Evolutionary conservation across 2,888 invertebrate genomes (phyloP).

Genomic region (Acanthosoma haemorrhoidale): DNA sequence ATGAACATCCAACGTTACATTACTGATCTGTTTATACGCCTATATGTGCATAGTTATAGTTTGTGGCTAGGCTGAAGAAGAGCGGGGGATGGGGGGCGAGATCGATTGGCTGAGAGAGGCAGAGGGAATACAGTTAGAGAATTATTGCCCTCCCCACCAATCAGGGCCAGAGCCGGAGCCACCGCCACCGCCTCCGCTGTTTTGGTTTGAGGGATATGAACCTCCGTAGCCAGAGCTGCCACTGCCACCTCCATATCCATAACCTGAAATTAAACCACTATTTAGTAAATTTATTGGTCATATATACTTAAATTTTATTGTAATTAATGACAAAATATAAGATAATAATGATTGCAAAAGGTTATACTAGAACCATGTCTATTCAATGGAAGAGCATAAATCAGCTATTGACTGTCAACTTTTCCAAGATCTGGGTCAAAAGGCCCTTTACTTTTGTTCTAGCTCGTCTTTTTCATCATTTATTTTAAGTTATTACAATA

Average conservation of each 20-base stretch:
- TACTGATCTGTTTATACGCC: background rate
- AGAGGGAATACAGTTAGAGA: conserved; percentile 23
- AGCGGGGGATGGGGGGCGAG: conserved; percentile 33
- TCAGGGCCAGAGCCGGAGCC: conserved; percentile 47
- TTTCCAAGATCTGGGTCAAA: no score
- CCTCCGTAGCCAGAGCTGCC: conserved; percentile 49
- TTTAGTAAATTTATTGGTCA: no score
- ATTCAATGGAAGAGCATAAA: no score
- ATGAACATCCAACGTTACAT: conserved; percentile 11
- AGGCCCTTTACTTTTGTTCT: no score
- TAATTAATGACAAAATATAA: no score
- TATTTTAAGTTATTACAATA: no score
- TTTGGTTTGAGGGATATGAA: conserved; percentile 48
- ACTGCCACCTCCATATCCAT: conserved; percentile 50
- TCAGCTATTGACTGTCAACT: no score
- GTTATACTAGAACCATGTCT: no score
- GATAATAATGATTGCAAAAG: no score
- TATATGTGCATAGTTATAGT: conserved; percentile 5
- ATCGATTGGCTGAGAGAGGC: conserved; percentile 39
- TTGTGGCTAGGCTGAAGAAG: conserved; percentile 36
- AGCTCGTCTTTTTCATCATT: no score
- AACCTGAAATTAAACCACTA: conserved; percentile 44
- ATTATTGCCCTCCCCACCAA: conserved; percentile 46
- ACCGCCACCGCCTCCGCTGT: conserved; percentile 46
- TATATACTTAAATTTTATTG: no score